phyloP scores from a whole-genome alignment of 2,113 vertebrate genomes.

The Raja brachyura region DNA sequence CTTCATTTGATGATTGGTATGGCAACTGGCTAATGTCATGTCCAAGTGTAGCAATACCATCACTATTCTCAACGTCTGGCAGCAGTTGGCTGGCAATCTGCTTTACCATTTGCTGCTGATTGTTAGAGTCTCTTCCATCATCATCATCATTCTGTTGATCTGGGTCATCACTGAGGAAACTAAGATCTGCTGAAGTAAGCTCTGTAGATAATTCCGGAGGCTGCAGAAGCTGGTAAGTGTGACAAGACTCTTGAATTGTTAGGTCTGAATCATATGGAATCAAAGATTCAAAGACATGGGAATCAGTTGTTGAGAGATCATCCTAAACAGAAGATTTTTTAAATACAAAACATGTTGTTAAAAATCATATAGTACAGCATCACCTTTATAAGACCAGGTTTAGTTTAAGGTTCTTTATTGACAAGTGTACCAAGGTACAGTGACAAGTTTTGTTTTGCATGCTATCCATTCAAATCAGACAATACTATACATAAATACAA shows the following conservation, averaged over 20 bases:
- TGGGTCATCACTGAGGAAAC: slow-evolving; percentile 82
- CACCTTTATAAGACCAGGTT: neutral
- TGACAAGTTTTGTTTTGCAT: no score
- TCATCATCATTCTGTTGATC: slow-evolving; percentile 52
- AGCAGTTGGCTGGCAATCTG: slow-evolving; percentile 41
- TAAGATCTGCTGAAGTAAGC: slow-evolving; percentile 72
- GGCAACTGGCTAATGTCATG: slow-evolving; percentile 33
- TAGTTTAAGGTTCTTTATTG: no score
- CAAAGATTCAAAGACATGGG: slow-evolving; percentile 48
- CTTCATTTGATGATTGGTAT: slow-evolving; percentile 38
- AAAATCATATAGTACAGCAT: neutral
- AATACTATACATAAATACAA: no score
- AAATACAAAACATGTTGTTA: neutral
- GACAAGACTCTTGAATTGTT: slow-evolving; percentile 42
- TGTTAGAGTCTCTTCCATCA: slow-evolving; percentile 26
- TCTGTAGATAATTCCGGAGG: slow-evolving; percentile 52
- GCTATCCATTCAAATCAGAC: no score
- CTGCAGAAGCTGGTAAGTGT: slow-evolving; percentile 47
- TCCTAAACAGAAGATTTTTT: slow-evolving; percentile 47
- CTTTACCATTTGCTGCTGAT: slow-evolving; percentile 12
- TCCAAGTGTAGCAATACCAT: slow-evolving; percentile 42
- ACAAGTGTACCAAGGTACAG: no score
- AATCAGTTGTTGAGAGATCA: slow-evolving; percentile 43
- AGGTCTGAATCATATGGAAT: slow-evolving; percentile 55
- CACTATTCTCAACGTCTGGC: slow-evolving; percentile 42